Conservation (phyloP, 2,113 vertebrate genomes). For the Cavia porcellus region DNA sequence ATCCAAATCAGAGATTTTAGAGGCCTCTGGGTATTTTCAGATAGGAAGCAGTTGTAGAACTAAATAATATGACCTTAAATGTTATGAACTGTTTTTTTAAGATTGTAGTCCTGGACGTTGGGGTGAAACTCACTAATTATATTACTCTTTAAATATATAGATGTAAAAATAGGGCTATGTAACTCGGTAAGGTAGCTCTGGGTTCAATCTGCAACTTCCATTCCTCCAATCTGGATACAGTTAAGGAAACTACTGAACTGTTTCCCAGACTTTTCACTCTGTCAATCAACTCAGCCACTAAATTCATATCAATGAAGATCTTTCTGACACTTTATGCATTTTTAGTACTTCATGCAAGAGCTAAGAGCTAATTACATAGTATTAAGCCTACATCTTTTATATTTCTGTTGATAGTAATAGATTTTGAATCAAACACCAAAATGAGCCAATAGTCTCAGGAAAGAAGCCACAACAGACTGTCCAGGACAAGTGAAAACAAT, state of each 20-base stretch:
- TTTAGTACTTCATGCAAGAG: constrained; percentile 32
- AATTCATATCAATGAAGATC: background rate
- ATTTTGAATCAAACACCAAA: constrained; percentile 43
- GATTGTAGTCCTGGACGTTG: background rate
- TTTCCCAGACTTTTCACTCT: background rate
- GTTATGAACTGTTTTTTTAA: constrained; percentile 36
- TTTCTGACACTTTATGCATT: constrained; percentile 24
- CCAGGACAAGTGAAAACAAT: constrained; percentile 43
- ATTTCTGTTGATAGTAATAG: constrained; percentile 51
- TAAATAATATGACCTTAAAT: background rate
- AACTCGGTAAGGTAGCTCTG: background rate
- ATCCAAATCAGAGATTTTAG: constrained; percentile 21
- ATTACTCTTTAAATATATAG: constrained; percentile 23
- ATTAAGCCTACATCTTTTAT: background rate
- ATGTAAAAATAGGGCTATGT: background rate
- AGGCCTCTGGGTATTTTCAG: background rate
- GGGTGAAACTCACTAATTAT: background rate
- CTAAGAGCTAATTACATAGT: constrained; percentile 2
- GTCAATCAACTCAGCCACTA: background rate
- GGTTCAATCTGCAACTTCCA: background rate
- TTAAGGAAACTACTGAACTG: constrained; percentile 25
- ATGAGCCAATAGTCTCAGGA: constrained; percentile 45
- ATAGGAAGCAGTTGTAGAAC: background rate
- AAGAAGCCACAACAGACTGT: background rate
- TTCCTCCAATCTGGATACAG: background rate